Evolutionary conservation across 2,113 vertebrate species (phyloP).

Genomic region (Zosterops borbonicus): DNA sequence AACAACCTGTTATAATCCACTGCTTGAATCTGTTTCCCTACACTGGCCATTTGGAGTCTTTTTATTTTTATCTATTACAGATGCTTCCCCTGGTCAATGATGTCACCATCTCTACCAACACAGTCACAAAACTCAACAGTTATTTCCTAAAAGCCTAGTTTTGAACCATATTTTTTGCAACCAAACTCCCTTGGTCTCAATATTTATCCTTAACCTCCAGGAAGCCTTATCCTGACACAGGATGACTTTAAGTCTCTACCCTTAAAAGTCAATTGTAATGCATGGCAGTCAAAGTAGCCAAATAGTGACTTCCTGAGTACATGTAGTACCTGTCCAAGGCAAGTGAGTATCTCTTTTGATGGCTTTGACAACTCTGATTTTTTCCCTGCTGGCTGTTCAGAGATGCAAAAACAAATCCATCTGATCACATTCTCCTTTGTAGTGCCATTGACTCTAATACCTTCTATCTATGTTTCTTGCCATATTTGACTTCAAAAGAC

Average conservation of each 20-base stretch:
- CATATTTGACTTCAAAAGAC: constrained; percentile 17
- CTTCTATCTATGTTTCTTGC: neutral
- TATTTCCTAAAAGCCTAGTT: neutral
- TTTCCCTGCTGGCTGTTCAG: neutral
- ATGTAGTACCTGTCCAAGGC: accelerated
- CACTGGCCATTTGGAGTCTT: accelerated
- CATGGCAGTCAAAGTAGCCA: neutral
- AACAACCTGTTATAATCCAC: neutral
- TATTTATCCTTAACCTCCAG: neutral
- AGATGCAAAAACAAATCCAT: neutral
- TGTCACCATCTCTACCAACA: accelerated
- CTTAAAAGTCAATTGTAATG: neutral
- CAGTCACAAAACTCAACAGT: neutral
- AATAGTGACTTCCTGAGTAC: neutral
- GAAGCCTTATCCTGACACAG: neutral
- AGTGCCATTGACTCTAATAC: neutral
- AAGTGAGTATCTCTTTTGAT: neutral
- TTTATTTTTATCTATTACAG: neutral
- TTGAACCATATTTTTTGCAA: neutral
- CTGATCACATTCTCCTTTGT: neutral
- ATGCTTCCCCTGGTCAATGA: neutral
- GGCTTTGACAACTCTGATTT: neutral
- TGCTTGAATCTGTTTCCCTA: neutral
- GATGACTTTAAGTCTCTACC: neutral
- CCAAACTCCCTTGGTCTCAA: neutral